These are phyloP conservation scores for Potamilus streckersoni DNA, from an alignment of 1,140 invertebrate genomes.

Conservation along the genomic window DNA sequence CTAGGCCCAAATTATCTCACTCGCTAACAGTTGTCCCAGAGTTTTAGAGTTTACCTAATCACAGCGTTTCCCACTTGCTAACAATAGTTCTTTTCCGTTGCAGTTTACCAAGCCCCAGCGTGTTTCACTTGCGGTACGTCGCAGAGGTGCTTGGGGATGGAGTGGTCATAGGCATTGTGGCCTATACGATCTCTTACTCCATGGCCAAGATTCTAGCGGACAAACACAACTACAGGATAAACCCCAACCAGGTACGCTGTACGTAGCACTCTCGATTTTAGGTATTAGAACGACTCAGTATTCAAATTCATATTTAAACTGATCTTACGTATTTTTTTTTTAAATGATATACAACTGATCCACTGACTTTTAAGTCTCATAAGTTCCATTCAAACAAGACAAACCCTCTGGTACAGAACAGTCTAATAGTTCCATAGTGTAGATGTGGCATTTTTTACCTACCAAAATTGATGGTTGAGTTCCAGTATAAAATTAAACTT, in stretches of 20 bases:
- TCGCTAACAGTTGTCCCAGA: too few species aligned
- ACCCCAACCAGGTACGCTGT: slow-evolving; percentile 82
- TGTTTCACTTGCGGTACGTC: slow-evolving; percentile 47
- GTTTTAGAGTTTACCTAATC: too few species aligned
- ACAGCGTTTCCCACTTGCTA: neutral
- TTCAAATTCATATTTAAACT: too few species aligned
- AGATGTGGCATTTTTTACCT: too few species aligned
- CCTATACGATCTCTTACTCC: slow-evolving; percentile 91
- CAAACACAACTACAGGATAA: slow-evolving; percentile 87
- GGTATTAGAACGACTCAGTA: too few species aligned
- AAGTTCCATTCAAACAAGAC: neutral
- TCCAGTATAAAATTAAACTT: too few species aligned
- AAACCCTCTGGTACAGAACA: neutral
- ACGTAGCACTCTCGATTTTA: too few species aligned
- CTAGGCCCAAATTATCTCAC: too few species aligned
- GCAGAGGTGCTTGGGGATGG: slow-evolving; percentile 72
- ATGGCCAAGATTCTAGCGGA: slow-evolving; percentile 92
- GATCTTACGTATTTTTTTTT: too few species aligned
- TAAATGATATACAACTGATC: too few species aligned
- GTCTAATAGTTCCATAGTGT: neutral
- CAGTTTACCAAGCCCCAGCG: slow-evolving; percentile 57
- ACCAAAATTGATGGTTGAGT: too few species aligned
- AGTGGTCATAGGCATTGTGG: slow-evolving; percentile 86
- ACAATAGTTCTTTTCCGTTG: neutral
- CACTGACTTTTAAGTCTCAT: too few species aligned